A percentile compares a stretch with the other conserved stretches of the same genome.
Conservation (phyloP, 30 jellyfish, hydroid and myxozoan genomes). For the Aurelia sp. region DNA sequence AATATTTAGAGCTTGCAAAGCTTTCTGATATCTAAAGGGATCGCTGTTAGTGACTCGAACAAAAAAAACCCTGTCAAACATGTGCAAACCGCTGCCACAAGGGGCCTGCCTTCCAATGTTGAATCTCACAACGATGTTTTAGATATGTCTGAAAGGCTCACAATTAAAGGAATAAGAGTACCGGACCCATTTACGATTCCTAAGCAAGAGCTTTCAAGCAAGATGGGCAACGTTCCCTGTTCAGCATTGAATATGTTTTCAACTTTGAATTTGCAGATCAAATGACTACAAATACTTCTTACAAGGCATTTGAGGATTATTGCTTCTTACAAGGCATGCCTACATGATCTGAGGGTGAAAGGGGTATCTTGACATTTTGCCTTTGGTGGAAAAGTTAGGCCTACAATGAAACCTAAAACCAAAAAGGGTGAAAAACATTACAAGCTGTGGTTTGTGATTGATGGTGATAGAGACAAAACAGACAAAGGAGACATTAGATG, state of each 20-base stretch:
- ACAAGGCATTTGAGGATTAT: slow-evolving; percentile 32
- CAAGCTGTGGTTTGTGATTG: too few relatives aligned
- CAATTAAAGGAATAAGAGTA: slow-evolving; percentile 38
- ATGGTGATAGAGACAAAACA: too few relatives aligned
- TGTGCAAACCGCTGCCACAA: too few relatives aligned
- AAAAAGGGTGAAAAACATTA: too few relatives aligned
- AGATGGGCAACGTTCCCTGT: slow-evolving; percentile 22
- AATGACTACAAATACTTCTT: slow-evolving; percentile 47
- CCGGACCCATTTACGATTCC: slow-evolving; percentile 51
- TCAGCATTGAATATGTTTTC: slow-evolving; percentile 45
- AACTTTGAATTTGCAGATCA: slow-evolving; percentile 37
- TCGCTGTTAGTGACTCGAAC: slow-evolving; percentile 28
- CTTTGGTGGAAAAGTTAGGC: too few relatives aligned
- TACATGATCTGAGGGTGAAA: slow-evolving; percentile 26
- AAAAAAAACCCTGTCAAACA: slow-evolving; percentile 12
- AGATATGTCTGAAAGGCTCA: slow-evolving; percentile 59
- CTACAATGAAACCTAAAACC: too few relatives aligned
- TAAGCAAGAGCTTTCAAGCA: slow-evolving; percentile 37
- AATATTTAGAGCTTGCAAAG: slow-evolving; percentile 24
- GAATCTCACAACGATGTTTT: slow-evolving; percentile 46
- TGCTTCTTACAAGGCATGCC: background rate
- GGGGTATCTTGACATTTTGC: slow-evolving; percentile 13
- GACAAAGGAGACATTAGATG: too few relatives aligned
- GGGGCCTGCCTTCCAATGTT: slow-evolving; percentile 54
- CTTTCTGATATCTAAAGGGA: slow-evolving; percentile 37